phyloP scores from a whole-genome alignment of 2,888 invertebrate genomes.

The Agonopterix subpropinquella region DNA sequence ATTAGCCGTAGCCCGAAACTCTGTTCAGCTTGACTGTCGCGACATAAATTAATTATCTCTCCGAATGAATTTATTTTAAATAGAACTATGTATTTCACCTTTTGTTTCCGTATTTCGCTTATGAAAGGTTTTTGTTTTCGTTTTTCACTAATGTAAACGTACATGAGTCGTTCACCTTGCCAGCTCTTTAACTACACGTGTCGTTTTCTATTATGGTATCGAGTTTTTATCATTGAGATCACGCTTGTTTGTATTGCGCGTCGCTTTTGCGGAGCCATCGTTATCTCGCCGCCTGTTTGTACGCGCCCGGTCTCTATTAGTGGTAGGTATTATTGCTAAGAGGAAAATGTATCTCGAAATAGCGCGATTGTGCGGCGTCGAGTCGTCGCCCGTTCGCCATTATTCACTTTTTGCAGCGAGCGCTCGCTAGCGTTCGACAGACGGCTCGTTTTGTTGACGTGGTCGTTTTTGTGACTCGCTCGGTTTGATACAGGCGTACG shows the following conservation, averaged over 20 bases:
- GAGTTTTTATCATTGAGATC: slow-evolving; percentile 17
- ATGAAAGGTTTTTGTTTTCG: slow-evolving; percentile 28
- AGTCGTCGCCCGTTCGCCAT: slow-evolving; percentile 38
- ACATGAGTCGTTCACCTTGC: slow-evolving; percentile 48
- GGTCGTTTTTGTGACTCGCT: slow-evolving; percentile 47
- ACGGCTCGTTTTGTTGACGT: slow-evolving; percentile 38
- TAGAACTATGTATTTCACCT: slow-evolving; percentile 5
- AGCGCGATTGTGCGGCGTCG: slow-evolving; percentile 51
- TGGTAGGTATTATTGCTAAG: slow-evolving; percentile 47
- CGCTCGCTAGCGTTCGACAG: slow-evolving; percentile 35
- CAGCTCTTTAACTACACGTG: slow-evolving; percentile 32
- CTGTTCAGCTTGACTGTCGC: too few relatives aligned
- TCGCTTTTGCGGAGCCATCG: slow-evolving; percentile 29
- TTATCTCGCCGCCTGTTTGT: slow-evolving; percentile 32
- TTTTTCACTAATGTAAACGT: slow-evolving; percentile 26
- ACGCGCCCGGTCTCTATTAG: slow-evolving; percentile 36
- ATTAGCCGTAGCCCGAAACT: too few relatives aligned
- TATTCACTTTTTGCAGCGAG: slow-evolving; percentile 58
- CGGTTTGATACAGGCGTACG: slow-evolving; percentile 38
- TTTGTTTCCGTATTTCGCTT: slow-evolving; percentile 27
- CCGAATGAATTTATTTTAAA: too few relatives aligned
- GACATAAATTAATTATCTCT: too few relatives aligned
- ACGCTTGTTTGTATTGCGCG: slow-evolving; percentile 24
- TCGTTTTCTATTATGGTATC: slow-evolving; percentile 22
- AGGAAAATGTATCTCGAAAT: slow-evolving; percentile 66